Evolutionary conservation across 2,113 vertebrate species (phyloP).

Genomic region (Ophiodon elongatus): DNA sequence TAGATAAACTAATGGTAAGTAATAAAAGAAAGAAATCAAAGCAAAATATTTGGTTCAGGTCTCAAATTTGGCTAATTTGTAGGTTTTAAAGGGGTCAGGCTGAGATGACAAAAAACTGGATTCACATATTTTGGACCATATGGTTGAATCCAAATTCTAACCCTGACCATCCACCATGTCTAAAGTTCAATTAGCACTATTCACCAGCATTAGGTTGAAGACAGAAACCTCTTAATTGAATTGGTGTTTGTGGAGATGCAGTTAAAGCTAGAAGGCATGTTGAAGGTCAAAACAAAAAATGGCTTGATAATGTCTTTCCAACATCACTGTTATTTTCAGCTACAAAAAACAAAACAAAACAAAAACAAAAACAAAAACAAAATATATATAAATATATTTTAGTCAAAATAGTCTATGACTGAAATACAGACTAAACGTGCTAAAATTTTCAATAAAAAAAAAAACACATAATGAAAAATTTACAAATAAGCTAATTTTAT

Average conservation of each 20-base stretch:
- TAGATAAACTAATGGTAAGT: neutral
- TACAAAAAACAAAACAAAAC: too few species aligned
- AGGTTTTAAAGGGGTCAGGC: neutral
- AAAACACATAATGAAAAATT: too few species aligned
- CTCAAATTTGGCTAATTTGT: neutral
- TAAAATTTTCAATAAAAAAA: too few species aligned
- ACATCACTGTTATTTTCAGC: neutral
- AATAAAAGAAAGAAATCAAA: neutral
- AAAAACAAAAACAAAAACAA: neutral
- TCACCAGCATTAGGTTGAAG: neutral
- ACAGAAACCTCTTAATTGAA: neutral
- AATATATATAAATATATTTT: neutral
- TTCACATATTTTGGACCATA: neutral
- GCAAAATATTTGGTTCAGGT: neutral
- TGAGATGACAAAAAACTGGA: neutral
- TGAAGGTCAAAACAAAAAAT: neutral
- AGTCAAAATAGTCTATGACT: neutral
- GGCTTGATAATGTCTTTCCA: neutral
- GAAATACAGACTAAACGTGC: too few species aligned
- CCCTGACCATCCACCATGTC: neutral
- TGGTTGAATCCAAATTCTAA: neutral
- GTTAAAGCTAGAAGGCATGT: neutral
- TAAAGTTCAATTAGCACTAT: neutral
- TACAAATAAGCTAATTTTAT: too few species aligned
- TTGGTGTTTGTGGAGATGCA: neutral